phyloP scores from a whole-genome alignment of 2,797 vertebrate species.

The Sebastes aleutianus region DNA sequence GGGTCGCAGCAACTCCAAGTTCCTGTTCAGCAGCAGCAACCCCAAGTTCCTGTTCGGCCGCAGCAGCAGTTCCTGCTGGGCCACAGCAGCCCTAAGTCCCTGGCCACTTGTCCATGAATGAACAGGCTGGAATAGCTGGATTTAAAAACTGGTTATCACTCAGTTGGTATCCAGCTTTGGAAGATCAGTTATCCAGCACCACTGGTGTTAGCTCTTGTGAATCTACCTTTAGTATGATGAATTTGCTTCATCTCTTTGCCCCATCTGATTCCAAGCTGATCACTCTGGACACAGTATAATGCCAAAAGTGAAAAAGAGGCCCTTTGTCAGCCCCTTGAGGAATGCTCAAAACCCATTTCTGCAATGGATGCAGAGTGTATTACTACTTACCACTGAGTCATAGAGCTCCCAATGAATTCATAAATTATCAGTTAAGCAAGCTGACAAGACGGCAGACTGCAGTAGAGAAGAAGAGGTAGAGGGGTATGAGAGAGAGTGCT shows the following conservation, averaged over 20 bases:
- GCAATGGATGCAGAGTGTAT: conserved; percentile 3
- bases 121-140: too few relatives aligned
- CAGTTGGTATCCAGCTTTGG: background rate
- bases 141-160: too few relatives aligned
- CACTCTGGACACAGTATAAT: background rate
- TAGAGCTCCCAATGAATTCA: background rate
- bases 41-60: too few relatives aligned
- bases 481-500: background rate
- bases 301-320: background rate
- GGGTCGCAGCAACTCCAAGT: too few relatives aligned
- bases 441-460: background rate
- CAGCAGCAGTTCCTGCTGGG: too few relatives aligned
- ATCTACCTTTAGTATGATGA: background rate
- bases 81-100: too few relatives aligned
- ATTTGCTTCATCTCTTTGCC: background rate
- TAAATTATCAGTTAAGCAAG: conserved; percentile 18
- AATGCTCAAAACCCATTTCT: background rate
- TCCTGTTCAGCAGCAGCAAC: too few relatives aligned
- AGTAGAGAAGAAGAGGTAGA: background rate
- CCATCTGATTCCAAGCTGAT: background rate
- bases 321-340: background rate
- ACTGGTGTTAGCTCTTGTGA: background rate
- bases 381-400: conserved; percentile 6
- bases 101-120: too few relatives aligned
- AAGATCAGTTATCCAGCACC: background rate